These are phyloP conservation scores for Calameuta idolon DNA, from an alignment of 2,888 invertebrate species.

Conservation along the genomic window DNA sequence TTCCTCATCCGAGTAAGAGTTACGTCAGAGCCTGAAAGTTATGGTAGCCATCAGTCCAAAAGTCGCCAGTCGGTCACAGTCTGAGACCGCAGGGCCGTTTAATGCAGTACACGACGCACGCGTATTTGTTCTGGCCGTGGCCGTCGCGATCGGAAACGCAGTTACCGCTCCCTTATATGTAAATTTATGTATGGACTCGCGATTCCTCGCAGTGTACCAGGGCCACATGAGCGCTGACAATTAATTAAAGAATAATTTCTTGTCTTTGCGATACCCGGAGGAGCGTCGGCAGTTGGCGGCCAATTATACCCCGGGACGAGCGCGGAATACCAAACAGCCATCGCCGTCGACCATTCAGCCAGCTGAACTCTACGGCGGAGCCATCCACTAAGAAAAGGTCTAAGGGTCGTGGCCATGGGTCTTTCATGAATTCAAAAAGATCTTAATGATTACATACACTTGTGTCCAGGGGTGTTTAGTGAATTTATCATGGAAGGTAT, in stretches of 20 bases:
- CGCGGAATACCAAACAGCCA: constrained; percentile 63
- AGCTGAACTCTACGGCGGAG: constrained; percentile 4
- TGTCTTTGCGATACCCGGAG: constrained; percentile 60
- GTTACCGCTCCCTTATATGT: constrained; percentile 26
- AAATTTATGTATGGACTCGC: constrained; percentile 28
- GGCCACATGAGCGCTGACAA: constrained; percentile 54
- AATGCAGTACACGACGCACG: constrained; percentile 1
- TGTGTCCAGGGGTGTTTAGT: background rate
- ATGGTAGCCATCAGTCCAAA: background rate
- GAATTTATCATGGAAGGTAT: background rate
- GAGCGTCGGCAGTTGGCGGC: constrained; percentile 62
- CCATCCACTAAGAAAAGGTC: background rate
- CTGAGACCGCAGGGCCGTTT: background rate
- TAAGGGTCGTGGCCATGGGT: background rate
- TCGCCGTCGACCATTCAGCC: constrained; percentile 35
- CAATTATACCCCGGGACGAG: constrained; percentile 64
- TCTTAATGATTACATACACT: background rate
- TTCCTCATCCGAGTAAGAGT: background rate
- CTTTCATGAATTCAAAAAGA: background rate
- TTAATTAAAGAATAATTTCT: constrained; percentile 68
- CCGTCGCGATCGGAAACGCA: constrained; percentile 10
- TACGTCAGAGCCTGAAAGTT: background rate
- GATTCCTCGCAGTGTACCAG: constrained; percentile 29
- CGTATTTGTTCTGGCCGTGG: constrained; percentile 3
- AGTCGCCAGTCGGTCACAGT: background rate